These are phyloP conservation scores for Xenotilapia flavipinnis DNA, from an alignment of 2,113 vertebrate genomes.

Conservation along the genomic window DNA sequence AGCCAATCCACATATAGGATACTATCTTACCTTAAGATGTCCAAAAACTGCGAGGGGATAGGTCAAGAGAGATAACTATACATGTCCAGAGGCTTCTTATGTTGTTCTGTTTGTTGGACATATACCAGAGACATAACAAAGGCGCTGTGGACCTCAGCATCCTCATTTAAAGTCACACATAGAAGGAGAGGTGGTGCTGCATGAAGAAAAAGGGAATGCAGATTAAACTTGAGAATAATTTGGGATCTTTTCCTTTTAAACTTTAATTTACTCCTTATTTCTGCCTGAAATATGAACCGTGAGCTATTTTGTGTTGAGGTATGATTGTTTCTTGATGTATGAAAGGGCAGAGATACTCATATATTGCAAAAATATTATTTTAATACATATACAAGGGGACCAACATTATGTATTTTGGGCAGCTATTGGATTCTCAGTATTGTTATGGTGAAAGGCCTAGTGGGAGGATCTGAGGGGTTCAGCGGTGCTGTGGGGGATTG, in stretches of 20 bases:
- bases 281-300: neutral
- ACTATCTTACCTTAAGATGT: neutral
- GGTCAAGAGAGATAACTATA: neutral
- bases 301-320: neutral
- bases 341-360: neutral
- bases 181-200: neutral
- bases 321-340: neutral
- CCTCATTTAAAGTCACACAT: neutral
- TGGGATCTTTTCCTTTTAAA: neutral
- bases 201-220: neutral
- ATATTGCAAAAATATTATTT: neutral
- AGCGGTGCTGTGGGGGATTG: constrained; percentile 7
- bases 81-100: neutral
- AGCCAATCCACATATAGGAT: neutral
- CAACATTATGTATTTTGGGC: neutral
- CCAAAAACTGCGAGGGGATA: neutral
- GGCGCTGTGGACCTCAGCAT: neutral
- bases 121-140: neutral
- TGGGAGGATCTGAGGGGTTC: constrained; percentile 46
- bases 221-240: neutral
- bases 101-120: neutral
- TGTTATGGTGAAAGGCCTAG: neutral
- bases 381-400: neutral
- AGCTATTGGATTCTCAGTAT: neutral
- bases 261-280: neutral